These are phyloP conservation scores for Cyprinus carpio DNA, from an alignment of 2,113 vertebrate species.

Conservation along the genomic window DNA sequence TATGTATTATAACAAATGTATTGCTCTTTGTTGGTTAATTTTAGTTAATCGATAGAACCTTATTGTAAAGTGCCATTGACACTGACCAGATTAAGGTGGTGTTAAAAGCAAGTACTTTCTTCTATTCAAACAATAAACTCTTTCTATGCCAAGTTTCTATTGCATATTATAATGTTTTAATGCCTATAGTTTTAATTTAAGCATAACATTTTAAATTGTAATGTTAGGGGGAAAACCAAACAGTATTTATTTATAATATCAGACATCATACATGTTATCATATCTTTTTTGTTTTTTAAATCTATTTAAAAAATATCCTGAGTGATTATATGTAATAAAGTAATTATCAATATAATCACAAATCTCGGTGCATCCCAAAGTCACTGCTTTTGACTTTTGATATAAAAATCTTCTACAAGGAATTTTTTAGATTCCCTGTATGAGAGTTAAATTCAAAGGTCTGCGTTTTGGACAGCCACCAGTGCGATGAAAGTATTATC, in stretches of 20 bases:
- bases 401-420: neutral
- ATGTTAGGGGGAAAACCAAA: neutral
- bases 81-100: neutral
- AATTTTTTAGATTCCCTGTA: neutral
- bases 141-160: neutral
- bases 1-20: too few relatives aligned
- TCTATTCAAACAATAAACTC: neutral
- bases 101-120: neutral
- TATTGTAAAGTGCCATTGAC: neutral
- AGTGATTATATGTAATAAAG: neutral
- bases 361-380: neutral
- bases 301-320: neutral
- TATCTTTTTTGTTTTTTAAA: neutral
- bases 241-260: neutral
- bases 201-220: neutral
- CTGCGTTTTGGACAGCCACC: neutral
- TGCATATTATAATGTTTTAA: neutral
- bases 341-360: neutral
- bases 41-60: too few relatives aligned
- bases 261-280: neutral
- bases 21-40: too few relatives aligned
- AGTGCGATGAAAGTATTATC: neutral
- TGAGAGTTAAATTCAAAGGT: neutral
- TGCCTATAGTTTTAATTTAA: neutral
- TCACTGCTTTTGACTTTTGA: constrained; percentile 3